Evolutionary conservation across 2,888 invertebrate genomes (phyloP).

Genomic region (Teleiodes luculella): DNA sequence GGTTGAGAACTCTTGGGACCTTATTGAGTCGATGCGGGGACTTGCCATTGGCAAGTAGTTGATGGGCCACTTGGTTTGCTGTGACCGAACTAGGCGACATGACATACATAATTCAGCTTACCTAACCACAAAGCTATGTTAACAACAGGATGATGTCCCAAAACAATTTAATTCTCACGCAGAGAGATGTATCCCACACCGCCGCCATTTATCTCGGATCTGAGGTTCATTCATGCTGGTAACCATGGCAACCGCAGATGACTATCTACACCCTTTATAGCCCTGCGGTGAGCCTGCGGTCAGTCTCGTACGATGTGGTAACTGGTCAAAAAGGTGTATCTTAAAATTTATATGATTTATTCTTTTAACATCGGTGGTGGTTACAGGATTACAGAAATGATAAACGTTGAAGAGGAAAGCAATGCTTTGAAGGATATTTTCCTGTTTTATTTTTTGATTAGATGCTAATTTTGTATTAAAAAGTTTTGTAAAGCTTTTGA

Average conservation of each 20-base stretch:
- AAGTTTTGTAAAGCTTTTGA: too few relatives aligned
- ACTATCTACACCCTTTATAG: conserved; percentile 35
- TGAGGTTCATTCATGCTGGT: conserved; percentile 38
- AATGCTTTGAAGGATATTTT: too few relatives aligned
- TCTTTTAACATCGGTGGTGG: too few relatives aligned
- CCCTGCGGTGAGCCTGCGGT: conserved; percentile 38
- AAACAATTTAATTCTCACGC: conserved; percentile 30
- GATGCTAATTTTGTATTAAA: too few relatives aligned
- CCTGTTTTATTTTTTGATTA: too few relatives aligned
- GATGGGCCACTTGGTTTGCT: too few relatives aligned
- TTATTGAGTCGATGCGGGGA: too few relatives aligned
- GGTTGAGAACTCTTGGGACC: too few relatives aligned
- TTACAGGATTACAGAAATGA: too few relatives aligned
- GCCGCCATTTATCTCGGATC: conserved; percentile 43
- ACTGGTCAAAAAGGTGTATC: not conserved
- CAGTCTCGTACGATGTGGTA: conserved; percentile 29
- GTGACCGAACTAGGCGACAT: too few relatives aligned
- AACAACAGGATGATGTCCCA: conserved; percentile 5
- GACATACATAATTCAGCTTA: not conserved
- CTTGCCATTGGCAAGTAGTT: too few relatives aligned
- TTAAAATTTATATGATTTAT: not conserved
- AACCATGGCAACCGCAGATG: conserved; percentile 35
- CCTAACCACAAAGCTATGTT: conserved; percentile 12
- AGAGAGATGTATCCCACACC: conserved; percentile 31
- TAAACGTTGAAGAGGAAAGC: too few relatives aligned